Evolutionary conservation across 2,888 invertebrate species (phyloP).

Genomic region (Pardosa pseudoannulata): DNA sequence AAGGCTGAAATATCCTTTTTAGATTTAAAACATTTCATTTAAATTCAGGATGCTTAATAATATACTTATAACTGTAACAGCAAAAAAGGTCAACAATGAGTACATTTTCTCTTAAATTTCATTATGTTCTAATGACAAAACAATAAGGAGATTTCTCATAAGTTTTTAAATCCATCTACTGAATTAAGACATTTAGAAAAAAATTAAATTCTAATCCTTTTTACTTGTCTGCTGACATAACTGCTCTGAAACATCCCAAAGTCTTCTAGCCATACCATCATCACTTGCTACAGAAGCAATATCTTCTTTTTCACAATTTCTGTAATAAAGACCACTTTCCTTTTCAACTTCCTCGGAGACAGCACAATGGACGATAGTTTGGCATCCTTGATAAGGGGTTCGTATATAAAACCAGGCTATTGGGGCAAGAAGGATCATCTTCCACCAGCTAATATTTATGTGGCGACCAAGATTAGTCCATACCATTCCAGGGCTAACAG

Average conservation of each 20-base stretch:
- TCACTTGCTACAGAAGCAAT: slow-evolving; percentile 61
- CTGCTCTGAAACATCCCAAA: slow-evolving; percentile 74
- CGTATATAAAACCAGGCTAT: slow-evolving; percentile 85
- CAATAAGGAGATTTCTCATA: no score
- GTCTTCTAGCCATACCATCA: slow-evolving; percentile 59
- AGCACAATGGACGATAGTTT: slow-evolving; percentile 87
- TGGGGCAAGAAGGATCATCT: slow-evolving; percentile 84
- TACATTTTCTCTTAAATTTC: no score
- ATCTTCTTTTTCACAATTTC: slow-evolving; percentile 81
- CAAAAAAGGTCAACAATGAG: no score
- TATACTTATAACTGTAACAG: no score
- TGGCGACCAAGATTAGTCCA: slow-evolving; percentile 86
- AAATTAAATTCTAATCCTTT: no score
- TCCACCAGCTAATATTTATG: slow-evolving; percentile 83
- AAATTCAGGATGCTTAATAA: no score
- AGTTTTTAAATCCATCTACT: no score
- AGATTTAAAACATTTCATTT: no score
- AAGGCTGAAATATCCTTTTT: no score
- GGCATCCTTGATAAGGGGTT: slow-evolving; percentile 86
- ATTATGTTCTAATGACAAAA: no score
- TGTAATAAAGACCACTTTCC: slow-evolving; percentile 85
- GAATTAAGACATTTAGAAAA: no score
- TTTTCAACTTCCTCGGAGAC: slow-evolving; percentile 83
- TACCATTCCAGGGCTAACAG: slow-evolving; percentile 86
- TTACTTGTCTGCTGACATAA: slow-evolving; percentile 22